Conservation (phyloP, 2,888 invertebrate species). For the Cheilosia variabilis region DNA sequence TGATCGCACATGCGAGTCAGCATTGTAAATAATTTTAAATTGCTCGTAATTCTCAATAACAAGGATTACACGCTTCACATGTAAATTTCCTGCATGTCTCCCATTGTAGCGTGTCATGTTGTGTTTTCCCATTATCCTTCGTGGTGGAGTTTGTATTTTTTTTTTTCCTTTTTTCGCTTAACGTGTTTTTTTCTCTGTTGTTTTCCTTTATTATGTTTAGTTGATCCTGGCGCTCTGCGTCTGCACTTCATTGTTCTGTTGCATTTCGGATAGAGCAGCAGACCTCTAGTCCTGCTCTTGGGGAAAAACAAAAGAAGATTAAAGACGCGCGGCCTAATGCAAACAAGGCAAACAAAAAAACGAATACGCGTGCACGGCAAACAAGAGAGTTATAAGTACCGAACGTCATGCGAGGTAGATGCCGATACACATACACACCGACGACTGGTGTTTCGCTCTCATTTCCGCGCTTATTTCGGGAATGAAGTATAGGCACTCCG, state of each 20-base stretch:
- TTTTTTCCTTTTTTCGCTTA: constrained; percentile 2
- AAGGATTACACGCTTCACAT: constrained; percentile 72
- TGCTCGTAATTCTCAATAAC: constrained; percentile 77
- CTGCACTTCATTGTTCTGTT: constrained; percentile 61
- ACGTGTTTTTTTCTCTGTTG: constrained; percentile 9
- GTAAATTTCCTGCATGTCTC: constrained; percentile 62
- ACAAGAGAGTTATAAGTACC: constrained; percentile 6
- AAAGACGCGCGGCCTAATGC: constrained; percentile 49
- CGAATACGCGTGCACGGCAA: constrained; percentile 21
- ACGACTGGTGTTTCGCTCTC: neutral
- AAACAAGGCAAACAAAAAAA: constrained; percentile 39
- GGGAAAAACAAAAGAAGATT: constrained; percentile 54
- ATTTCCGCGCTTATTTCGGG: constrained; percentile 20
- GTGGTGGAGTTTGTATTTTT: constrained; percentile 3
- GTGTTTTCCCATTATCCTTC: constrained; percentile 57
- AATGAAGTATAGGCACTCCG: constrained; percentile 22
- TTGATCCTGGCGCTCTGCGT: constrained; percentile 61
- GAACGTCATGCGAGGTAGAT: constrained; percentile 4
- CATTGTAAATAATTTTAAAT: constrained; percentile 76
- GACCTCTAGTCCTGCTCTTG: constrained; percentile 9
- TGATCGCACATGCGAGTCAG: constrained; percentile 34
- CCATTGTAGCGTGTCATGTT: constrained; percentile 44
- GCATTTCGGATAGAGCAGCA: constrained; percentile 36
- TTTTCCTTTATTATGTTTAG: constrained; percentile 32
- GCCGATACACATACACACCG: neutral